Conservation (phyloP, 2,888 invertebrate genomes). For the Apotomis betuletana region DNA sequence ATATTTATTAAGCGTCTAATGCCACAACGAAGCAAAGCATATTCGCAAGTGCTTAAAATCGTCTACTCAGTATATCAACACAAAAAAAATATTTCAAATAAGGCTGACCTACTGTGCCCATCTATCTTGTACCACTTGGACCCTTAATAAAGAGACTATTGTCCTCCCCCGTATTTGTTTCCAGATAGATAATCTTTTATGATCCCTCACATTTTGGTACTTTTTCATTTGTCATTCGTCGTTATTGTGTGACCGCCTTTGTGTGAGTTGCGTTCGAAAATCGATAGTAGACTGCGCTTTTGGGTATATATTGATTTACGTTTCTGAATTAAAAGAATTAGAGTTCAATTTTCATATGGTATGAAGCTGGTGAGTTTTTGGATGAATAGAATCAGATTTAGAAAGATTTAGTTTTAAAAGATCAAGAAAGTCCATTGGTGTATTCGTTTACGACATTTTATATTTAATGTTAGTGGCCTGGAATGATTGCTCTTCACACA, state of each 20-base stretch:
- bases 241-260: constrained; percentile 30
- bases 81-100: not conserved
- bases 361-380: not conserved
- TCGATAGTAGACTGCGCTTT: constrained; percentile 38
- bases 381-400: no score
- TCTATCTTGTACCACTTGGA: constrained; percentile 9
- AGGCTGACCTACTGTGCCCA: constrained; percentile 1
- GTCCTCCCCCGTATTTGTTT: constrained; percentile 45
- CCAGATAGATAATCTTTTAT: constrained; percentile 46
- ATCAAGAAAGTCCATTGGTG: no score
- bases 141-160: constrained; percentile 45
- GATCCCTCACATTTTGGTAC: constrained; percentile 44
- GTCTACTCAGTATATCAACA: no score
- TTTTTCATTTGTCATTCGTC: constrained; percentile 45
- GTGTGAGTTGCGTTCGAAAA: constrained; percentile 34
- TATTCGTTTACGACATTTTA: no score
- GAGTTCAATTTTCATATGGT: not conserved
- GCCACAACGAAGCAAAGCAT: no score
- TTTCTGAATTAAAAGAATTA: not conserved
- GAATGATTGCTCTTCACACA: no score
- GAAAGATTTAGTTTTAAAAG: no score
- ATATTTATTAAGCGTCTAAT: no score
- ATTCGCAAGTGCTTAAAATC: no score
- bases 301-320: constrained; percentile 4
- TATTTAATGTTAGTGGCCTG: no score